Base-by-base conservation (phyloP, 1,140 invertebrate species). In the Drepana arcuata region DNA sequence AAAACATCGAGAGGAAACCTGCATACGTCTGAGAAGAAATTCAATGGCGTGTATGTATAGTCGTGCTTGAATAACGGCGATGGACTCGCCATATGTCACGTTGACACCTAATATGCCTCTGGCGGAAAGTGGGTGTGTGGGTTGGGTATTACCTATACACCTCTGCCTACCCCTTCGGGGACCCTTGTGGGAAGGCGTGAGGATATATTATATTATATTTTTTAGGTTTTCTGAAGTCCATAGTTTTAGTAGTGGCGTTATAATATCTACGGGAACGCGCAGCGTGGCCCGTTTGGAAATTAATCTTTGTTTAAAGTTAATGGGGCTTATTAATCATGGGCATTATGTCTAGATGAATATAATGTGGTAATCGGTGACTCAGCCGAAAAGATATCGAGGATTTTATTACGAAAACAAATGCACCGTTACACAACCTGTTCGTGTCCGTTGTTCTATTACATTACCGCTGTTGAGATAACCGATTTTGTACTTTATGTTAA, bases 261-360 rank as follows among this genome's bases (percentile, higher is more conserved):
- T 34, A 44, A 60, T 55, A 24, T 38, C 36, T 33, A 48, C 35
- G 43, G 34, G 41, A 46, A 39, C 24, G 34, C 40, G 31, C 24
- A 29, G 41, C 41, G 34, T 46, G 49, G 39, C 49, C 40, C 48
- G 48, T 35, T 59, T 49, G 23, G 41, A 62, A 71, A 74, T 75
- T 66, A 75, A 79, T 79, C 74, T 63, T 75, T 71, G 73, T 78
- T 74, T 72, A 70, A 67, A 70, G 44, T 69, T 74, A 75, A 75
- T 74, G 68, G 55, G 31, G 9, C 60, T 62, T 66, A 79, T 75
- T 75, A 74, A 67, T 79, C 68, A 74, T 54, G 41, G 48, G 48
- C 44, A 75, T 72, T 74, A 68, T 59, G 69, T 67, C 51, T 60
- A 60, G 53, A 67, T 64, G 66, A 50, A 66, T 61, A 61, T 66